Base-by-base conservation (phyloP, 2,113 vertebrate species). In the Scortum barcoo region DNA sequence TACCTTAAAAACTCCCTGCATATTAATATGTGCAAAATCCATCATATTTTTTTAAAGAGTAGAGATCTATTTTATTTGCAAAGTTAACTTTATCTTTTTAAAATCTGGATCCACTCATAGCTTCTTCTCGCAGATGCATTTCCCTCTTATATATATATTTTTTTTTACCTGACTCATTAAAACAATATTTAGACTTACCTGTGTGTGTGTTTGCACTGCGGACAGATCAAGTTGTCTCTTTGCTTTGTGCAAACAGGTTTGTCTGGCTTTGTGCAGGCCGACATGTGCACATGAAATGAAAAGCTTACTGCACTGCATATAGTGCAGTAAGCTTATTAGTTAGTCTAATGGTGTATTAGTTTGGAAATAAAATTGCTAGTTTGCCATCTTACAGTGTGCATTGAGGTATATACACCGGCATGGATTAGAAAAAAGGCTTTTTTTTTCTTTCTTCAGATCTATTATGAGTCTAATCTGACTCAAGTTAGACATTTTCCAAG, bases 381-480 rank as follows among this genome's bases (percentile, higher is more conserved):
- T 82, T 40, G 40, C 58, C 38, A 36, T 76, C 50, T 63, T 17
- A 56, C 33, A 46, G 61, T 67, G 53, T 83, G 38, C 69, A 46
- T 19, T 19, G 14, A 72, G 9, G n/a, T 68, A 24, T 5, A 57
- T 77, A 61, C 75, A 54, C 38, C 42, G 1, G 50, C 20, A 12
- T 28, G 42, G 60, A 80, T 44, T 71, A 30, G 53, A 73, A 84
- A 75, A 56, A 28, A 24, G 56, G 7, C 22, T 2, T 0, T 22
- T 65, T 65, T 12, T 58, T 24, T 46, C 68, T 58, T 24, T 36
- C 77, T 82, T 78, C 71, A 84, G 40, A 81, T 83, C 26, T 66
- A 54, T 65, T 72, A 65, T 56, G 78, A 79, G 57, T 77, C 85
- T 67, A 86, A 88, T 61, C 57, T 84, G 88, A 78, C 16, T 61